Percentiles rank a stretch among this genome's conserved stretches.
phyloP scores from a whole-genome alignment of 2,797 vertebrate species.

The Paedocypris micromegethes region DNA sequence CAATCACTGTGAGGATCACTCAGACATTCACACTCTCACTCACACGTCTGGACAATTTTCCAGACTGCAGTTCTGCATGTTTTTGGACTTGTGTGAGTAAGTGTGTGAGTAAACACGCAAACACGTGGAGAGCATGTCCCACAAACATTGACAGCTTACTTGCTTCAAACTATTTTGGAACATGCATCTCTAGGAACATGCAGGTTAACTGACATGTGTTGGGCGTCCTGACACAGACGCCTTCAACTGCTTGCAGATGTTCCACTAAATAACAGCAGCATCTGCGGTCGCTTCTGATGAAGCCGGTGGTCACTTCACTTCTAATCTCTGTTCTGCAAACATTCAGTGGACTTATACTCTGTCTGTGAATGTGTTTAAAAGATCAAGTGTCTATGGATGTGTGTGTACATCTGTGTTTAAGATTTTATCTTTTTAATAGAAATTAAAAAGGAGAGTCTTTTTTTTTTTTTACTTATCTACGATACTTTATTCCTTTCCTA shows the following conservation, averaged over 20 bases:
- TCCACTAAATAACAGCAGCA: constrained; percentile 68
- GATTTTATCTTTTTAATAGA: too few species aligned
- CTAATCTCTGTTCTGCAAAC: constrained; percentile 61
- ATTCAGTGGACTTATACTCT: constrained; percentile 51
- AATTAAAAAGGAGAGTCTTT: too few species aligned
- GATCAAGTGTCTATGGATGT: constrained; percentile 36
- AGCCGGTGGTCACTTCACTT: constrained; percentile 71
- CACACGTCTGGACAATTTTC: too few species aligned
- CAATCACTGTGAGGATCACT: too few species aligned
- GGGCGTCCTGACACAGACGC: constrained; percentile 65
- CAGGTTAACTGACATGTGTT: constrained; percentile 73
- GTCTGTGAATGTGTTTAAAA: constrained; percentile 48
- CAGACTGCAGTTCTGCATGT: constrained; percentile 1
- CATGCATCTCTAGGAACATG: constrained; percentile 53
- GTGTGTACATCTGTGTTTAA: too few species aligned
- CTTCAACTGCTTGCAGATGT: constrained; percentile 77
- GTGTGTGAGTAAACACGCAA: neutral
- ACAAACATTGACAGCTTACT: too few species aligned
- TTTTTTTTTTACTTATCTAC: too few species aligned
- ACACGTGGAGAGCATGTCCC: neutral
- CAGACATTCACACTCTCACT: too few species aligned
- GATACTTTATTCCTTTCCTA: too few species aligned
- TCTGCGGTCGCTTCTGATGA: constrained; percentile 67
- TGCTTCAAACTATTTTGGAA: too few species aligned
- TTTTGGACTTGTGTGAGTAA: constrained; percentile 20